These are phyloP conservation scores for Hippocampus kuda DNA, from an alignment of 2,797 vertebrate genomes.

Conservation along the genomic window DNA sequence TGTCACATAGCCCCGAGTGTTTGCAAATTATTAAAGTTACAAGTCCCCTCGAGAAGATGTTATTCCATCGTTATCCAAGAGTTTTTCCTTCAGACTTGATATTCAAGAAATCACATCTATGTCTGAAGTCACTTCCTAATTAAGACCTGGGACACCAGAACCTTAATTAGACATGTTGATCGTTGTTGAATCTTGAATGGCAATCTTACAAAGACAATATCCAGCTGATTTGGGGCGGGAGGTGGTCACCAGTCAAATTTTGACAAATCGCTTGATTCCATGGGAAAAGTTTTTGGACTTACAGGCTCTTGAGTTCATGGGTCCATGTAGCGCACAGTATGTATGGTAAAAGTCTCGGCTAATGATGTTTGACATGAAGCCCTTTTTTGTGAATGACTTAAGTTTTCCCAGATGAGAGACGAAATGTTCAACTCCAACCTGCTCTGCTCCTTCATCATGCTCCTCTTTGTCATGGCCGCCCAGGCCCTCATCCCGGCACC, in stretches of 20 bases:
- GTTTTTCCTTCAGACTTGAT: too few relatives aligned
- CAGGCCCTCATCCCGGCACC: slow-evolving; percentile 60
- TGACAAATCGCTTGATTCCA: neutral
- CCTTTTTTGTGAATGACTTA: slow-evolving; percentile 6
- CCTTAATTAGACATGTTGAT: too few relatives aligned
- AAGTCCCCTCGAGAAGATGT: too few relatives aligned
- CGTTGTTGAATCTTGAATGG: too few relatives aligned
- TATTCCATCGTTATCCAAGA: too few relatives aligned
- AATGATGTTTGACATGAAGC: neutral
- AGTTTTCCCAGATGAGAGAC: slow-evolving; percentile 73
- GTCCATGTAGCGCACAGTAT: neutral
- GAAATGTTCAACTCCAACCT: slow-evolving; percentile 74
- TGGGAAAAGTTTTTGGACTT: neutral
- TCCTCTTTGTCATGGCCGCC: slow-evolving; percentile 64
- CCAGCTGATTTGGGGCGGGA: too few relatives aligned
- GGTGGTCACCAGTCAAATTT: neutral
- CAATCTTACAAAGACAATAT: too few relatives aligned
- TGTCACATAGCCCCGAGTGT: too few relatives aligned
- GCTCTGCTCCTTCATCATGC: slow-evolving; percentile 70
- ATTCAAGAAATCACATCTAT: neutral
- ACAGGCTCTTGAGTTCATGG: too few relatives aligned
- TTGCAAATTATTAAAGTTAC: too few relatives aligned
- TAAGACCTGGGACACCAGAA: too few relatives aligned
- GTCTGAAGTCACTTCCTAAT: neutral
- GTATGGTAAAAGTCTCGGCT: neutral